phyloP scores from a whole-genome alignment of 2,797 vertebrate species.

The Apodemus agrarius region DNA sequence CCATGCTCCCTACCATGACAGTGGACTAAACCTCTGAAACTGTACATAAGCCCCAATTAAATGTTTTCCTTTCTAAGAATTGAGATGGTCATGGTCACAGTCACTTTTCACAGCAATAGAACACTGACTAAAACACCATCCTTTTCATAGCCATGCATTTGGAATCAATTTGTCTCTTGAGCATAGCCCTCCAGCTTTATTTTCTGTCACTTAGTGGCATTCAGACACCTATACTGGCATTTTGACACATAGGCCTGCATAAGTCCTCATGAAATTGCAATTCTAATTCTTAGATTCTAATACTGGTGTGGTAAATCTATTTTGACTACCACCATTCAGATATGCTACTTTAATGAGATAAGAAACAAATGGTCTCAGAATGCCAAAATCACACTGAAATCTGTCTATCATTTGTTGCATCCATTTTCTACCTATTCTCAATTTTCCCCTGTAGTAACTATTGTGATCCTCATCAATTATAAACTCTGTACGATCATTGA shows the following conservation, averaged over 20 bases:
- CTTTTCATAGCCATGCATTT: neutral
- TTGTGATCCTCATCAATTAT: neutral
- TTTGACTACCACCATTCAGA: neutral
- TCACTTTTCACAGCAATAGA: neutral
- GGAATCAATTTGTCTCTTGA: conserved; percentile 5
- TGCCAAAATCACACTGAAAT: neutral
- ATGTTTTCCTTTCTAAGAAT: neutral
- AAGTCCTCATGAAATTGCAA: neutral
- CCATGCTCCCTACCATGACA: neutral
- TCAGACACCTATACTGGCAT: neutral
- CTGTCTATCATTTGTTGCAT: neutral
- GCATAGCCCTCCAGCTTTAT: neutral
- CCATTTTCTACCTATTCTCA: neutral
- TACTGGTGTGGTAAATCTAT: neutral
- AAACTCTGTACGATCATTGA: neutral
- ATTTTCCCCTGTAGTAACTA: neutral
- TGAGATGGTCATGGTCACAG: no score
- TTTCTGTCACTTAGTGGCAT: neutral
- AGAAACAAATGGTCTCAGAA: neutral
- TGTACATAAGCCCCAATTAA: no score
- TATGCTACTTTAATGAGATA: neutral
- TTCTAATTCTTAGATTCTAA: neutral
- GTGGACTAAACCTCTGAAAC: neutral
- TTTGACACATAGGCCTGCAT: neutral
- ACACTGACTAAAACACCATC: neutral